Conservation (phyloP, 1,140 invertebrate genomes). For the Brachionus paranguensis region DNA sequence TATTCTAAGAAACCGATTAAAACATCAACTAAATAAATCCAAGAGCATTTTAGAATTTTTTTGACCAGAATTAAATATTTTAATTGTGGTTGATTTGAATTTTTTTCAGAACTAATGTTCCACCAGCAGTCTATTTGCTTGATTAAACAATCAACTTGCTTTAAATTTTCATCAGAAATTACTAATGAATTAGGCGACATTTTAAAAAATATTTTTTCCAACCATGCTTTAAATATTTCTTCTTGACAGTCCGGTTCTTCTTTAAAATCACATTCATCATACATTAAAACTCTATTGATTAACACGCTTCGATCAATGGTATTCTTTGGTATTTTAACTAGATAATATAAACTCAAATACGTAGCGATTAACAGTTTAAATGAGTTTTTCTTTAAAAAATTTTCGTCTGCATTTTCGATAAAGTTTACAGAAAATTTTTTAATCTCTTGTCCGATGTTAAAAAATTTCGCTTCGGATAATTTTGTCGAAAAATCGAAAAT, state of each 20-base stretch:
- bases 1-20: not conserved
- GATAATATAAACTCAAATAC: not conserved
- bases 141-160: not conserved
- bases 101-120: not conserved
- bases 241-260: not conserved
- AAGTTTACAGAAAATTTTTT: conserved; percentile 3
- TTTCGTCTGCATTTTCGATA: not conserved
- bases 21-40: conserved; percentile 32
- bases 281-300: not conserved
- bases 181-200: not conserved
- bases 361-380: not conserved
- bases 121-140: not conserved
- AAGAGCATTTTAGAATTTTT: conserved; percentile 4
- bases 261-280: conserved; percentile 11
- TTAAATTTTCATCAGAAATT: not conserved
- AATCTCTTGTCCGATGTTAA: not conserved
- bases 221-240: not conserved
- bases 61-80: not conserved
- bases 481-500: not conserved
- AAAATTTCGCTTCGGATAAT: not conserved
- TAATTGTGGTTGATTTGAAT: not conserved
- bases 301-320: not conserved
- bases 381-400: not conserved
- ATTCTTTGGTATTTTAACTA: not conserved
- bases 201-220: not conserved